phyloP scores from a whole-genome alignment of 1,140 invertebrate species.

The Drosophila pectinifera region DNA sequence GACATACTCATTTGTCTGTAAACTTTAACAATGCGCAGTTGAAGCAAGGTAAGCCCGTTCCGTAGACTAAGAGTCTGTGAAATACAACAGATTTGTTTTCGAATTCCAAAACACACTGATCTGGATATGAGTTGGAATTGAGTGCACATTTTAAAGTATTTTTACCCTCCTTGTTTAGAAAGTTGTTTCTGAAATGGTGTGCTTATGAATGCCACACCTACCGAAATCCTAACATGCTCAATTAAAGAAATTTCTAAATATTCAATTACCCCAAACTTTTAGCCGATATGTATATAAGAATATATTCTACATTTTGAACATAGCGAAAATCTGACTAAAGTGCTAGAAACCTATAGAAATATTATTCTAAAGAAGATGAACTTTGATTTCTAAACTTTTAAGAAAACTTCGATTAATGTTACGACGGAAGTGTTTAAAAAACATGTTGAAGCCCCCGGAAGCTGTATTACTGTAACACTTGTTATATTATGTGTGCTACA shows the following conservation, averaged over 20 bases:
- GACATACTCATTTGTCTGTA: constrained; percentile 8
- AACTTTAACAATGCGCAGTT: constrained; percentile 48
- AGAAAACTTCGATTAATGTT: constrained; percentile 61
- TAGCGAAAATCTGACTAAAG: constrained; percentile 70
- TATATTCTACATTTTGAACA: constrained; percentile 46
- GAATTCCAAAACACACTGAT: not conserved
- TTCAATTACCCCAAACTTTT: constrained; percentile 23
- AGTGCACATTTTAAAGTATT: not conserved
- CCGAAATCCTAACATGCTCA: constrained; percentile 56
- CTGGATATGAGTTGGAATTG: not conserved
- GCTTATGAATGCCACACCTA: not conserved
- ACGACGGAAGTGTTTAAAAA: constrained; percentile 71
- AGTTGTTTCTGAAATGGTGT: not conserved
- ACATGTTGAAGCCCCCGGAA: constrained; percentile 74
- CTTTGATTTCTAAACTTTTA: constrained; percentile 55
- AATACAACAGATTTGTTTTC: constrained; percentile 6
- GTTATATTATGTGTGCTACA: constrained; percentile 79
- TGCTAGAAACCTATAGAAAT: constrained; percentile 36
- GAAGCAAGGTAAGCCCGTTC: constrained; percentile 32
- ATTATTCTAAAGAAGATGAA: constrained; percentile 20
- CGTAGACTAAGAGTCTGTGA: constrained; percentile 4
- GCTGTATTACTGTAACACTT: constrained; percentile 77
- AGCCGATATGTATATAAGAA: constrained; percentile 64
- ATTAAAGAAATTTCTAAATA: constrained; percentile 36
- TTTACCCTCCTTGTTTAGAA: not conserved